Evolutionary conservation across 30 jellyfish, hydroid and myxozoan species (phyloP).

Genomic region (Aurelia aurita complex sp. Pacific): DNA sequence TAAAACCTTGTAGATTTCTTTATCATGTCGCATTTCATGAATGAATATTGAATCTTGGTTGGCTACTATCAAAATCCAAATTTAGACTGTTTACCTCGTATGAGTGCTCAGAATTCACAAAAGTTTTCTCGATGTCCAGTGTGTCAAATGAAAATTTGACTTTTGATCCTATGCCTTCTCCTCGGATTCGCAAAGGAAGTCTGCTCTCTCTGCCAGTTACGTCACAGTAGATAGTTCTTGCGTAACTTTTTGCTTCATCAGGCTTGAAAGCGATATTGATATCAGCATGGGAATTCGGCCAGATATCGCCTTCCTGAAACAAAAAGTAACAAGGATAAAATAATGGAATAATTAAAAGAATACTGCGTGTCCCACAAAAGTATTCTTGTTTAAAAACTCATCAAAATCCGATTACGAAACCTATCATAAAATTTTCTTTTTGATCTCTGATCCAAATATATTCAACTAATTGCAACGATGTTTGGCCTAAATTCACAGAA

Average conservation of each 20-base stretch:
- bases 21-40: too few species aligned
- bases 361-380: too few species aligned
- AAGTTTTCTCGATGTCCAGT: constrained; percentile 87
- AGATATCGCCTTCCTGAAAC: constrained; percentile 96
- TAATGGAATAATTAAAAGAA: too few species aligned
- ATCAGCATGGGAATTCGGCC: constrained; percentile 97
- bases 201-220: constrained; percentile 97
- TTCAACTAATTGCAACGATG: too few species aligned
- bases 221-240: constrained; percentile 90
- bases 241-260: constrained; percentile 81
- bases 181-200: constrained; percentile 86
- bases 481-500: too few species aligned
- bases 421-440: too few species aligned
- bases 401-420: too few species aligned
- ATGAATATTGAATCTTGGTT: too few species aligned
- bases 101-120: constrained; percentile 87
- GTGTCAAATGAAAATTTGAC: constrained; percentile 84
- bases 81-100: constrained; percentile 79
- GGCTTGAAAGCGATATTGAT: constrained; percentile 89
- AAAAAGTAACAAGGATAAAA: neutral
- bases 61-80: too few species aligned
- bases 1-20: too few species aligned
- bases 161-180: constrained; percentile 96
- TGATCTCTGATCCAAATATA: too few species aligned
- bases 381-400: too few species aligned